Base-by-base conservation (phyloP, 2,797 vertebrate genomes). In the Notolepis coatsorum region DNA sequence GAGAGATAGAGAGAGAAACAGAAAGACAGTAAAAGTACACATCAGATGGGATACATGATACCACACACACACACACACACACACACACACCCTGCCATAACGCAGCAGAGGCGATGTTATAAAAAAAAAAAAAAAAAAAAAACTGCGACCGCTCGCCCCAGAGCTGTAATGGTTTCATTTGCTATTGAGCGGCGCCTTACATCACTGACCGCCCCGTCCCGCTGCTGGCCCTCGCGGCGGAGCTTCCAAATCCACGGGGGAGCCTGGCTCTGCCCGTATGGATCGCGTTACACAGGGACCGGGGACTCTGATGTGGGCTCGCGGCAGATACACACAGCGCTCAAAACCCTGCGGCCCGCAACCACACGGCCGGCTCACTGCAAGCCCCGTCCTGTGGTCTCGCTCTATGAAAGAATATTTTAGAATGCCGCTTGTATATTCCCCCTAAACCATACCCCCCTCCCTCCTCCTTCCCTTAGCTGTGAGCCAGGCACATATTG, bases 231-330 rank as follows among this genome's bases (percentile, higher is more conserved):
- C 81, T 86, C 72, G 66, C 24, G 45, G 77, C 50, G 68, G 77
- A 78, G 70, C 70, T 27, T 73, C 66, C 77, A 81, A 78, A 78
- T 85, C 85, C 75, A 64, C 61, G 71, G 75, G 68, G 76, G 79
- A 83, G 72, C 72, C 81, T 79, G 84, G 71, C 73, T 78, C 59
- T 79, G 78, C 71, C 81, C 46, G 21, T 73, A 68, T 70, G 76
- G 87, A 82, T 92, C 86, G 60, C 70, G 77, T 91, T 90, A 89
- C 89, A 78, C 85, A 81, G 73, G 71, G 53, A 70, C 53, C 59
- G 18, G 49, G 30, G 6, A 72, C 86, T 91, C 73, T 91, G 89
- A 92, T 92, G 90, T 91, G 91, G 90, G 85, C 88, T 68, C 56
- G 73, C 49, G 54, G 80, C n/a, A n/a, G n/a, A n/a, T n/a, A 87